Conservation (phyloP, 2,888 invertebrate genomes). For the Phaedon cochleariae region DNA sequence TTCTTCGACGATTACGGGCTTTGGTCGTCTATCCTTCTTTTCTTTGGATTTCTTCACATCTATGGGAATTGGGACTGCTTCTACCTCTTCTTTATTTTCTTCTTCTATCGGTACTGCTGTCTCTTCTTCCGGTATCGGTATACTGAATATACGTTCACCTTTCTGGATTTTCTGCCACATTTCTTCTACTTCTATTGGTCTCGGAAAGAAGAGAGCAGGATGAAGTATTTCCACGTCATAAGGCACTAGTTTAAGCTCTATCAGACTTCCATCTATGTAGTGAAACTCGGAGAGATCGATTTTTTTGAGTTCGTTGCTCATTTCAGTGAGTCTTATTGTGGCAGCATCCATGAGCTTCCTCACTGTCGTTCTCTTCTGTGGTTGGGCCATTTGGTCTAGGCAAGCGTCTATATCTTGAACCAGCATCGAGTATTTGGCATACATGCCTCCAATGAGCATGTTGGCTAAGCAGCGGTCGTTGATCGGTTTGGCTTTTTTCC, state of each 20-base stretch:
- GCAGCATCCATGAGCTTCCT: conserved; percentile 68
- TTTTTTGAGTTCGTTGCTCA: conserved; percentile 67
- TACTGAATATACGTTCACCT: conserved; percentile 54
- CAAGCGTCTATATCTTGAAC: conserved; percentile 68
- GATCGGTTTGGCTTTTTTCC: conserved; percentile 43
- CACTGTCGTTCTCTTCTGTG: conserved; percentile 68
- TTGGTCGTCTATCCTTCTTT: conserved; percentile 10
- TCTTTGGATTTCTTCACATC: conserved; percentile 21
- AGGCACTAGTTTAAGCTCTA: conserved; percentile 75
- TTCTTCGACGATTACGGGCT: conserved; percentile 16
- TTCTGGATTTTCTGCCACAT: conserved; percentile 51
- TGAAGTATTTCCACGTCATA: conserved; percentile 71
- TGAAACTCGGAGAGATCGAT: conserved; percentile 71
- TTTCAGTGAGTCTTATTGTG: conserved; percentile 66
- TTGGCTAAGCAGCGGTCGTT: conserved; percentile 65
- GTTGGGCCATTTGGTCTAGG: conserved; percentile 71
- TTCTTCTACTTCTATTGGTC: conserved; percentile 63
- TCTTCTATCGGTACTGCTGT: conserved; percentile 40
- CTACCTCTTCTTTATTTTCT: conserved; percentile 21
- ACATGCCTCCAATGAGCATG: conserved; percentile 64
- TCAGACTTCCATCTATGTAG: conserved; percentile 76
- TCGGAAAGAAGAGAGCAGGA: conserved; percentile 69
- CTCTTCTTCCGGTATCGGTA: conserved; percentile 46
- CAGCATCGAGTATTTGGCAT: conserved; percentile 65
- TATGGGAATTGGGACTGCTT: conserved; percentile 21